Conservation (phyloP, 2,888 invertebrate genomes). For the Torymus tubicola region DNA sequence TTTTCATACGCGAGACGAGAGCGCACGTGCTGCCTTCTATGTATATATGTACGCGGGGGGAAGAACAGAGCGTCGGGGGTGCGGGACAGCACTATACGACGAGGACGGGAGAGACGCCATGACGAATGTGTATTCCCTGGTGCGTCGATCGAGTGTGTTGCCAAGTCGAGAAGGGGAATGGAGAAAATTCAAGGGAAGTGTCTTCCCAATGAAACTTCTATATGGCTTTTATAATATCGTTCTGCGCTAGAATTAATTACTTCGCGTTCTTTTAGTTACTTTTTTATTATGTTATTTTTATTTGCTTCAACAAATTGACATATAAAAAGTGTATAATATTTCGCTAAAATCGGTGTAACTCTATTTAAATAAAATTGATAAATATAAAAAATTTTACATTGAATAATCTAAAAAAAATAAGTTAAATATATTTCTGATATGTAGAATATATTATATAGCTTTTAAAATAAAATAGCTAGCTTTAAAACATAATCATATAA, state of each 20-base stretch:
- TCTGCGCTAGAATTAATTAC: conserved; percentile 50
- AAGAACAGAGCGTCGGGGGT: conserved; percentile 54
- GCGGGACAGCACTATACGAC: conserved; percentile 54
- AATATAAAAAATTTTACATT: no score
- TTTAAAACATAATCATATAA: no score
- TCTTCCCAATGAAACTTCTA: conserved; percentile 50
- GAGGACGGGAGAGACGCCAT: conserved; percentile 62
- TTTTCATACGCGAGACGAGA: conserved; percentile 13
- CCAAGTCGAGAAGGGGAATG: neutral
- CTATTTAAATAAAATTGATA: no score
- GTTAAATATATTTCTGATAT: no score
- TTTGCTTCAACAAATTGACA: no score
- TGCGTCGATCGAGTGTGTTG: conserved; percentile 36
- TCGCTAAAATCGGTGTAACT: no score
- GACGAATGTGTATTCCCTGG: conserved; percentile 64
- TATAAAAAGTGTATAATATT: no score
- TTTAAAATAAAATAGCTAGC: no score
- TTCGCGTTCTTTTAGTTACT: neutral
- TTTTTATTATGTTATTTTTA: conserved; percentile 40
- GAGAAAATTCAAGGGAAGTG: conserved; percentile 37
- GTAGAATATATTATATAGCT: no score
- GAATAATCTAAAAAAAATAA: no score
- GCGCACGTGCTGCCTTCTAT: conserved; percentile 8
- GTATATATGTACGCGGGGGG: neutral
- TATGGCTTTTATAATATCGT: conserved; percentile 52